Percentiles rank a stretch among this genome's conserved stretches.
Evolutionary conservation across 2,888 invertebrate genomes (phyloP).

Genomic region (Netelia inedita): DNA sequence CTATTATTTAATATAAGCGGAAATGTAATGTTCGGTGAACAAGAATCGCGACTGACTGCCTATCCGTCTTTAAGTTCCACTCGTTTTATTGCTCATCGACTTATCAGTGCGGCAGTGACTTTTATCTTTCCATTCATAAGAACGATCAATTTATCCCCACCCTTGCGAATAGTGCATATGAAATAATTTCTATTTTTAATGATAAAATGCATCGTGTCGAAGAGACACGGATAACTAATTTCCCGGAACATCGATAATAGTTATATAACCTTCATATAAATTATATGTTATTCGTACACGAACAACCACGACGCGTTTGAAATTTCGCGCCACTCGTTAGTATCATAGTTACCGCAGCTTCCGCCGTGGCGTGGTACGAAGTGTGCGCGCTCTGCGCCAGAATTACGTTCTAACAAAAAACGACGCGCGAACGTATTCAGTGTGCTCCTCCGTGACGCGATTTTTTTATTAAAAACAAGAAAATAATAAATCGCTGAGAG

Average conservation of each 20-base stretch:
- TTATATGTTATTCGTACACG: no score
- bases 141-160: neutral
- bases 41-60: neutral
- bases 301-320: neutral
- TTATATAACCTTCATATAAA: no score
- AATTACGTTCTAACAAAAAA: constrained; percentile 1
- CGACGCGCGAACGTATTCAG: constrained; percentile 53
- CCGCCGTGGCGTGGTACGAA: neutral
- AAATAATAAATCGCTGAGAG: constrained; percentile 84
- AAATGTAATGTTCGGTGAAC: neutral
- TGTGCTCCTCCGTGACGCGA: constrained; percentile 86
- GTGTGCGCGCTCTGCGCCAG: neutral
- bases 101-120: constrained; percentile 19
- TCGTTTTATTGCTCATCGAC: neutral
- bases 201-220: no score
- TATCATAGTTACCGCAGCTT: neutral
- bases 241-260: neutral
- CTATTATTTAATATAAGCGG: neutral
- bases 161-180: neutral
- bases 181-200: no score
- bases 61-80: constrained; percentile 5
- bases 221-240: neutral
- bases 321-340: neutral
- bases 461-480: constrained; percentile 72
- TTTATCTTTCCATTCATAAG: constrained; percentile 7